A percentile compares a stretch with the other conserved stretches of the same genome.
phyloP scores from a whole-genome alignment of 23 tunicate genomes.

The Oikopleura vanhoeffeni region DNA sequence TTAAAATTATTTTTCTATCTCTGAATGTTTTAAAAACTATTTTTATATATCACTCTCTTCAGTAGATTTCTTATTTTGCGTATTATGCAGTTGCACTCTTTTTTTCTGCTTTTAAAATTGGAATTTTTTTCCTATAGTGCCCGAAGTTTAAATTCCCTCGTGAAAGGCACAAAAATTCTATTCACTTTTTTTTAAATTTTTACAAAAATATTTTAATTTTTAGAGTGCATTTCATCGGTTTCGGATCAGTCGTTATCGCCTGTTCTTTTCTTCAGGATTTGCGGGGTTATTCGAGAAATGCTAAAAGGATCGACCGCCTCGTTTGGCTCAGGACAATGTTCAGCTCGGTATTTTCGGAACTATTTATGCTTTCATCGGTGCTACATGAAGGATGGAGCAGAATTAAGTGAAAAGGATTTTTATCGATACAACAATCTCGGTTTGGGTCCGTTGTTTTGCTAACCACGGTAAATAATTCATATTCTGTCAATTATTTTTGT shows the following conservation, averaged over 20 bases:
- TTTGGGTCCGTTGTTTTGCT: conserved; percentile 28
- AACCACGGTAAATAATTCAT: neutral
- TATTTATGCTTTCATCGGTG: conserved; percentile 30
- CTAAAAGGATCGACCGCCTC: conserved; percentile 48
- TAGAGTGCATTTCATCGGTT: conserved; percentile 41
- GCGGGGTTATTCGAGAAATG: conserved; percentile 72
- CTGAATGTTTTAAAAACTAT: no score
- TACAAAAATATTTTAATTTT: no score
- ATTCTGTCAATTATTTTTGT: no score
- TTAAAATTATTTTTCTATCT: no score
- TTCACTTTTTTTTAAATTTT: no score
- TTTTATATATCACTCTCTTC: no score
- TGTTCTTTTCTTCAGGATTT: conserved; percentile 62
- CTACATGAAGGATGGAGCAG: conserved; percentile 38
- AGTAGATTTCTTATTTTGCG: no score
- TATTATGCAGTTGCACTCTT: no score
- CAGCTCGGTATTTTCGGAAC: conserved; percentile 44
- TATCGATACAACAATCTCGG: conserved; percentile 35
- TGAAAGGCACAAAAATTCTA: neutral
- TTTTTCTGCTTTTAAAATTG: neutral
- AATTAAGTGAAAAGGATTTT: conserved; percentile 46
- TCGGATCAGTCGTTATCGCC: conserved; percentile 50
- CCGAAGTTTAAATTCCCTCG: no score
- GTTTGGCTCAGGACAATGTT: conserved; percentile 48
- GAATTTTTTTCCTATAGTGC: neutral